Base-by-base conservation (phyloP, 2,888 invertebrate genomes). In the Stenoptilia bipunctidactyla region DNA sequence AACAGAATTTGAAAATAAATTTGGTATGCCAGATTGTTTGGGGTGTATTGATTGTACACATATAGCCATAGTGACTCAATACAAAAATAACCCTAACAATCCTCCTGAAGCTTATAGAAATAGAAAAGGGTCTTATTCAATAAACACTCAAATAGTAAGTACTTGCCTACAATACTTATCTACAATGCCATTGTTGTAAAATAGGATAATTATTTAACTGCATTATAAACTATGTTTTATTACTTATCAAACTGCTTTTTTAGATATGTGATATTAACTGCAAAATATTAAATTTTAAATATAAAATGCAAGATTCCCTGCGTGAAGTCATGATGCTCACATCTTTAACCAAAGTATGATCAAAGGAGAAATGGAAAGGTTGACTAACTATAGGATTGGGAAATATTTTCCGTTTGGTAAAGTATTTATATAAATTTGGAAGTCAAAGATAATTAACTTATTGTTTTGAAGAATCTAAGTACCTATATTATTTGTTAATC, bases 1-100 rank as follows among this genome's bases (percentile, higher is more conserved):
- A 6, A 9, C 25, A 9, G 25, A 9, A 6, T 25, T 25, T 25
- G 25, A 25, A 25, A 9, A 25, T 9, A 25, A 25, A 9, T 25
- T 25, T 34, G 12, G 13, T 2, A 20, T 15, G 15, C 10, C 15
- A n/a, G n/a, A n/a, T n/a, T n/a, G n/a, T n/a, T n/a, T n/a, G n/a
- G n/a, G n/a, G n/a, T n/a, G n/a, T n/a, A n/a, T 36, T 36, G 25
- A 36, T 15, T 36, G 36, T 12, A 36, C 15, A 15, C 34, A 34
- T 13, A 34, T 34, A 13, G 12, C 34, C n/a, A 34, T 34, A 13
- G 34, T 34, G 9, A 34, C 34, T 13, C 34, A 12, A 2, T 13
- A 34, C 34, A 13, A n/a, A 12, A 12, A 34, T 34, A 13, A 34
- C 34, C 34, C 34, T 3, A n/a, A n/a, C n/a, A n/a, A n/a, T n/a